Conservation (phyloP, 2,888 invertebrate species). For the Plusia festucae region DNA sequence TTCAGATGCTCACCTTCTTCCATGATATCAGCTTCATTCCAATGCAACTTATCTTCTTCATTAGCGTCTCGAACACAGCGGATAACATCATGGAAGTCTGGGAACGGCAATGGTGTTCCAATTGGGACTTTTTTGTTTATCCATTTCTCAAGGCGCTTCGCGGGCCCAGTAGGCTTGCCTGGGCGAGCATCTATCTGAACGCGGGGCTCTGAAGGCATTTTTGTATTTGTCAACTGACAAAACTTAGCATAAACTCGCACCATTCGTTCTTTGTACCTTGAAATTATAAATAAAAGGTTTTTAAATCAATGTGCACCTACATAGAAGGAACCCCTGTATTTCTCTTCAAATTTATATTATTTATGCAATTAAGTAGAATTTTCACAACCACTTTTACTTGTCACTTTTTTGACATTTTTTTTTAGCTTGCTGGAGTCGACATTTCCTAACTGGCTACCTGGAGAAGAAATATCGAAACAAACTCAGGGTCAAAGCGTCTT, state of each 20-base stretch:
- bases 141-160: slow-evolving; percentile 79
- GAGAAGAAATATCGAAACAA: too few relatives aligned
- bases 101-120: slow-evolving; percentile 83
- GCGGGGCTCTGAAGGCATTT: slow-evolving; percentile 83
- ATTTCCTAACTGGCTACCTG: too few relatives aligned
- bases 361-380: too few relatives aligned
- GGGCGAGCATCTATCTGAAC: slow-evolving; percentile 76
- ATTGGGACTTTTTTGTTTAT: slow-evolving; percentile 83
- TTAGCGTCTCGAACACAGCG: slow-evolving; percentile 82
- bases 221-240: slow-evolving; percentile 90
- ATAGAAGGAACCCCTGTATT: too few relatives aligned
- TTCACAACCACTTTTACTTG: too few relatives aligned
- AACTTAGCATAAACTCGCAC: slow-evolving; percentile 89
- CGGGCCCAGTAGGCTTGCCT: slow-evolving; percentile 80
- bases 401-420: too few relatives aligned
- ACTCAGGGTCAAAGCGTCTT: too few relatives aligned
- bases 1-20: slow-evolving; percentile 77
- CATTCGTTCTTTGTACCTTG: slow-evolving; percentile 85
- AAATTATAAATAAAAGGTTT: slow-evolving; percentile 17
- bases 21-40: slow-evolving; percentile 82
- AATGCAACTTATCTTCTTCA: slow-evolving; percentile 77
- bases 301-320: too few relatives aligned
- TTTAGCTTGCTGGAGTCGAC: too few relatives aligned
- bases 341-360: too few relatives aligned
- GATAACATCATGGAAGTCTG: slow-evolving; percentile 88